phyloP scores from a whole-genome alignment of 2,797 vertebrate species.

The Thaleichthys pacificus region DNA sequence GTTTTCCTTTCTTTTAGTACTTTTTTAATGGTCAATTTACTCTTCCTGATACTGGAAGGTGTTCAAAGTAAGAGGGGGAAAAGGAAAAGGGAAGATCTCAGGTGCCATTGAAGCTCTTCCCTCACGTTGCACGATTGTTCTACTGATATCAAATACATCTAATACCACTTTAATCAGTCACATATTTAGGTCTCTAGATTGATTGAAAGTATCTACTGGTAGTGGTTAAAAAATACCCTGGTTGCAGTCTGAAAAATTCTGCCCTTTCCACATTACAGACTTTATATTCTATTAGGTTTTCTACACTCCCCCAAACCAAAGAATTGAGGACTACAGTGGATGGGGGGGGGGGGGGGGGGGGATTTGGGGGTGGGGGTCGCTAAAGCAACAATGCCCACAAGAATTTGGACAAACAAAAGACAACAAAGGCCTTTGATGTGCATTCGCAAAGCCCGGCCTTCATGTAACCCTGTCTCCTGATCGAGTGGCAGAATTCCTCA shows the following conservation, averaged over 20 bases:
- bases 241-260: constrained; percentile 53
- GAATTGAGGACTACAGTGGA: constrained; percentile 31
- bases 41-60: too few relatives aligned
- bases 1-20: constrained; percentile 36
- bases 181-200: constrained; percentile 44
- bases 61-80: too few relatives aligned
- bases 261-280: constrained; percentile 41
- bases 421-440: constrained; percentile 50
- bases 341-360: not conserved
- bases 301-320: constrained; percentile 4
- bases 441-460: constrained; percentile 45
- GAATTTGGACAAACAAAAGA: constrained; percentile 55
- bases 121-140: constrained; percentile 51
- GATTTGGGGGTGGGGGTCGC: constrained; percentile 14
- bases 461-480: constrained; percentile 67
- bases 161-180: constrained; percentile 33
- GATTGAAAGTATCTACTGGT: constrained; percentile 33
- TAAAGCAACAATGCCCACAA: constrained; percentile 42
- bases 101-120: constrained; percentile 78
- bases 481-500: constrained; percentile 54
- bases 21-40: not conserved
- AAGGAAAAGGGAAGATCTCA: constrained; percentile 44
- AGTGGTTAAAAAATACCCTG: constrained; percentile 55
- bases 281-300: constrained; percentile 23
- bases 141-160: constrained; percentile 38